Evolutionary conservation across 1,140 invertebrate genomes (phyloP).

Genomic region (Drosophila insularis): DNA sequence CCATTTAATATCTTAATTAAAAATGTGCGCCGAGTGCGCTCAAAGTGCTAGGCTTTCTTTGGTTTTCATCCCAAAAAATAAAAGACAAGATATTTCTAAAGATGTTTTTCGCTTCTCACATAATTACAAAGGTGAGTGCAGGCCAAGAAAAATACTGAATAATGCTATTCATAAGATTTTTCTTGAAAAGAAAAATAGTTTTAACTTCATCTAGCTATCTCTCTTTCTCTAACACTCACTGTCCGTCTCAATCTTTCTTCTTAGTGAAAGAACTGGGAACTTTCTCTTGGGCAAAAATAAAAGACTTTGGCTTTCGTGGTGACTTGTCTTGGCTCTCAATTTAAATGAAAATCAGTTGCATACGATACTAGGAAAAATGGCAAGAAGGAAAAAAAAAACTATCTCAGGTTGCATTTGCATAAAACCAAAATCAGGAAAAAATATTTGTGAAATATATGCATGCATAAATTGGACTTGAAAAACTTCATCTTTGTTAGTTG

Average conservation of each 20-base stretch:
- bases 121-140: constrained; percentile 34
- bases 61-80: constrained; percentile 3
- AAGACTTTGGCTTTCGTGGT: constrained; percentile 30
- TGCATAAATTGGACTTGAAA: constrained; percentile 54
- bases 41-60: constrained; percentile 23
- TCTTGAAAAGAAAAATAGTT: constrained; percentile 40
- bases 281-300: constrained; percentile 43
- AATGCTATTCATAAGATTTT: constrained; percentile 61
- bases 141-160: constrained; percentile 39
- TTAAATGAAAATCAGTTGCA: constrained; percentile 62
- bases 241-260: not conserved
- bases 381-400: constrained; percentile 35
- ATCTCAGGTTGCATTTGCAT: constrained; percentile 45
- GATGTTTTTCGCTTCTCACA: constrained; percentile 30
- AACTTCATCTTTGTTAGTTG: constrained; percentile 27
- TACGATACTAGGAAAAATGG: constrained; percentile 11
- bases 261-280: constrained; percentile 15
- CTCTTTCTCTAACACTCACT: constrained; percentile 15
- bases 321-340: constrained; percentile 42
- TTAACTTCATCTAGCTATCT: constrained; percentile 6
- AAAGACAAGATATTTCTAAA: constrained; percentile 24
- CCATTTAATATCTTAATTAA: constrained; percentile 60
- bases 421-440: constrained; percentile 33
- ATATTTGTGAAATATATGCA: constrained; percentile 29
- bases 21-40: constrained; percentile 36